phyloP scores from a whole-genome alignment of 2,113 vertebrate species.

The Zosterops lateralis region DNA sequence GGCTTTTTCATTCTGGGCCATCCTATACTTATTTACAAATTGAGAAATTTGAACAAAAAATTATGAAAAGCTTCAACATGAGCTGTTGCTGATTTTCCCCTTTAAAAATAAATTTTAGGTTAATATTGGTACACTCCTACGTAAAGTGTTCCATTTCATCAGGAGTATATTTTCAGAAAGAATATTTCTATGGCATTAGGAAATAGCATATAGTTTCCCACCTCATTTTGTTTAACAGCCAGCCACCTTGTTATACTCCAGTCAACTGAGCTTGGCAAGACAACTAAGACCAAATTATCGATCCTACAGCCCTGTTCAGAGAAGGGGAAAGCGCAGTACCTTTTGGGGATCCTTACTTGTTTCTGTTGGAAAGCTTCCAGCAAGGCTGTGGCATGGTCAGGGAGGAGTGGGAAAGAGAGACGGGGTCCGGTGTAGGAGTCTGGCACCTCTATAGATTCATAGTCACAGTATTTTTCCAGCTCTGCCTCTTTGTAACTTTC shows the following conservation, averaged over 20 bases:
- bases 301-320: rapidly evolving
- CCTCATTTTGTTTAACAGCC: neutral
- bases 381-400: constrained; percentile 81
- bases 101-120: neutral
- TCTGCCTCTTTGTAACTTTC: constrained; percentile 72
- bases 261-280: neutral
- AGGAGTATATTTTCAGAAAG: neutral
- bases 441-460: constrained; percentile 79
- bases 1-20: neutral
- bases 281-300: neutral
- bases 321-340: neutral
- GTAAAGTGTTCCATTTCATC: neutral
- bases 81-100: neutral
- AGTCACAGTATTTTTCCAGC: constrained; percentile 78
- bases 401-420: constrained; percentile 86
- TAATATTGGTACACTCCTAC: neutral
- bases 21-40: neutral
- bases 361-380: constrained; percentile 90
- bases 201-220: neutral
- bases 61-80: neutral
- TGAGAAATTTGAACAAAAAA: neutral
- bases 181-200: neutral
- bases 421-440: constrained; percentile 81
- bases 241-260: neutral
- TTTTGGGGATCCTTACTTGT: constrained; percentile 78